Evolutionary conservation across 2,888 invertebrate species (phyloP).

Genomic region (Drosophila diplacantha): DNA sequence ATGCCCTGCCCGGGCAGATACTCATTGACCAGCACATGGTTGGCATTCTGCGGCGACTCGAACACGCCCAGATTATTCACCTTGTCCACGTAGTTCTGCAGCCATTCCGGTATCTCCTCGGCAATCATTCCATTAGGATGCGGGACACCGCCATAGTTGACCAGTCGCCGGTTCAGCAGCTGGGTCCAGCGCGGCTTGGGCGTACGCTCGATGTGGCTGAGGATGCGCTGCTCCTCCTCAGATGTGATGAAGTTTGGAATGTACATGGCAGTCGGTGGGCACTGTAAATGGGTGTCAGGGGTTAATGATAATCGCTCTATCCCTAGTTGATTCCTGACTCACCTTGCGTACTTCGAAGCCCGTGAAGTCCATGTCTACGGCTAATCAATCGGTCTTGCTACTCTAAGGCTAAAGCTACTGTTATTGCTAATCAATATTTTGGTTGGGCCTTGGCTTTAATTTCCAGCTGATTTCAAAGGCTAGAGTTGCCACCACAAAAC

Average conservation of each 20-base stretch:
- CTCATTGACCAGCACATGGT: slow-evolving; percentile 97
- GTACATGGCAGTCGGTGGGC: slow-evolving; percentile 80
- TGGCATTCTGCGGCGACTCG: slow-evolving; percentile 85
- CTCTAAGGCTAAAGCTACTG: slow-evolving; percentile 34
- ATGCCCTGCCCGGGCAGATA: slow-evolving; percentile 96
- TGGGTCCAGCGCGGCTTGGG: slow-evolving; percentile 98
- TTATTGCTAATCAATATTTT: slow-evolving; percentile 62
- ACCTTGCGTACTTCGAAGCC: slow-evolving; percentile 75
- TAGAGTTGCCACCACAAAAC: neutral
- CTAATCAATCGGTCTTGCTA: slow-evolving; percentile 31
- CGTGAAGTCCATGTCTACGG: slow-evolving; percentile 72
- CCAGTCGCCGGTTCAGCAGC: slow-evolving; percentile 92
- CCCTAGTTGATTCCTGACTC: neutral
- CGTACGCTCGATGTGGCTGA: slow-evolving; percentile 85
- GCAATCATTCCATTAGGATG: slow-evolving; percentile 95
- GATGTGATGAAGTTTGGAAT: slow-evolving; percentile 91
- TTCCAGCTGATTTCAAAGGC: slow-evolving; percentile 25
- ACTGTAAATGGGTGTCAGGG: slow-evolving; percentile 51
- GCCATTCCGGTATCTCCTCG: slow-evolving; percentile 92
- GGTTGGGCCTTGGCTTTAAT: slow-evolving; percentile 31
- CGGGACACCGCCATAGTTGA: slow-evolving; percentile 98
- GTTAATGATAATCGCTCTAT: neutral
- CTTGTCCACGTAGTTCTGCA: slow-evolving; percentile 84
- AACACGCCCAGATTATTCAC: slow-evolving; percentile 82
- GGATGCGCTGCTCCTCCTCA: slow-evolving; percentile 84